These are phyloP conservation scores for Oophaga sylvatica DNA, from an alignment of 2,797 vertebrate genomes.

Conservation along the genomic window DNA sequence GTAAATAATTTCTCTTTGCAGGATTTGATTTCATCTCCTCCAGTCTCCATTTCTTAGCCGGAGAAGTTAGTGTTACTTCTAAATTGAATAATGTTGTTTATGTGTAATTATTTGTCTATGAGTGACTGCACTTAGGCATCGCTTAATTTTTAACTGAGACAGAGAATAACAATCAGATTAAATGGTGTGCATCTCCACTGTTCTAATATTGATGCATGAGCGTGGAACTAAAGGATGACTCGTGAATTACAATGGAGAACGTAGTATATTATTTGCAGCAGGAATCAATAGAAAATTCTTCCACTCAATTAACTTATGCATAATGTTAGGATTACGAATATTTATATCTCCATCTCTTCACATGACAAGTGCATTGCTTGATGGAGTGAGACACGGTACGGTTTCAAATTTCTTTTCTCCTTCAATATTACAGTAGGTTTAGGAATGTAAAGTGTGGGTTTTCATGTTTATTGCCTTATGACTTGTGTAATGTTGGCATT, in stretches of 20 bases:
- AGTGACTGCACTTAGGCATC: constrained; percentile 62
- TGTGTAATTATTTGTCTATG: constrained; percentile 50
- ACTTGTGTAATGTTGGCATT: neutral
- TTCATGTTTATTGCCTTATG: neutral
- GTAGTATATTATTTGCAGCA: constrained; percentile 62
- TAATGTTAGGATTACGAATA: constrained; percentile 52
- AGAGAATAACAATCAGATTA: constrained; percentile 65
- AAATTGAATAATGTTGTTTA: constrained; percentile 45
- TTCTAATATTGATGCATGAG: constrained; percentile 63
- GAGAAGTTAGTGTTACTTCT: neutral
- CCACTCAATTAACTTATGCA: constrained; percentile 68
- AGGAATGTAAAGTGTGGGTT: neutral
- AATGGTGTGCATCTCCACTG: constrained; percentile 65
- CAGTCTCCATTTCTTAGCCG: neutral
- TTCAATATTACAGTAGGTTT: neutral
- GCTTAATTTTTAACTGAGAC: constrained; percentile 68
- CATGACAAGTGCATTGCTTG: constrained; percentile 21
- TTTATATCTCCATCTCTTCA: constrained; percentile 62
- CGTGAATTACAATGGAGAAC: constrained; percentile 64
- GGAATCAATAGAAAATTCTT: constrained; percentile 65
- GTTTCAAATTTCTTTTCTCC: neutral
- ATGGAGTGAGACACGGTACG: neutral
- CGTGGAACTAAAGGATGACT: constrained; percentile 66
- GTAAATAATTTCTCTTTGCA: neutral
- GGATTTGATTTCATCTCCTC: neutral